Evolutionary conservation across 2,797 vertebrate species (phyloP).

Genomic region (Galagoides demidoff): DNA sequence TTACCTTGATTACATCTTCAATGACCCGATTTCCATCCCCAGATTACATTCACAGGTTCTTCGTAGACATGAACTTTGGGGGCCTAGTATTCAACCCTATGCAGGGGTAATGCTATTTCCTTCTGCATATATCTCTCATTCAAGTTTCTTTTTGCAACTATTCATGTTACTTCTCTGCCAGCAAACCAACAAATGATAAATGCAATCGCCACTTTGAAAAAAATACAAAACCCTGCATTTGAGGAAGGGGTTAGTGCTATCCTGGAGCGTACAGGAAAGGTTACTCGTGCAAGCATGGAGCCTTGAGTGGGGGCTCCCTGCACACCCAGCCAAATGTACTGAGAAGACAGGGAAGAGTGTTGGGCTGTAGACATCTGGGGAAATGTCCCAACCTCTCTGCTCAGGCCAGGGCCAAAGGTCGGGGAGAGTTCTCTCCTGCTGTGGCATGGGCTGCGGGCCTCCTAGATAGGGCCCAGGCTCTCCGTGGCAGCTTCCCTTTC

Average conservation of each 20-base stretch:
- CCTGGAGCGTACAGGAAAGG: background rate
- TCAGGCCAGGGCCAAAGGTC: background rate
- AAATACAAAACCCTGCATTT: background rate
- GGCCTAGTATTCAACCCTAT: background rate
- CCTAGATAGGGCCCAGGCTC: slow-evolving; percentile 29
- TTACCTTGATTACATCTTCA: background rate
- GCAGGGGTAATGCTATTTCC: background rate
- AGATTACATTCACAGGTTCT: background rate
- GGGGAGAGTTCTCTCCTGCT: background rate
- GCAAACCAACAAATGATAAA: background rate
- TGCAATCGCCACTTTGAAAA: background rate
- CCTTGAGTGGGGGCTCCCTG: background rate
- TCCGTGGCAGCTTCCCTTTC: slow-evolving; percentile 67
- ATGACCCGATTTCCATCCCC: background rate
- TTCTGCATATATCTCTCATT: slow-evolving; percentile 4
- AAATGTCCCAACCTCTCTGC: background rate
- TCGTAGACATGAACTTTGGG: background rate
- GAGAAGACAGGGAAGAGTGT: background rate
- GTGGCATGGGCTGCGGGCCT: slow-evolving; percentile 17
- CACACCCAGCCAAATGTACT: background rate
- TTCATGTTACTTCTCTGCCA: background rate
- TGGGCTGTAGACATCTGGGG: background rate
- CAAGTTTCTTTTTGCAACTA: background rate
- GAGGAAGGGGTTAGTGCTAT: background rate
- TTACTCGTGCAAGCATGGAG: background rate